Percentiles rank a stretch among this genome's conserved stretches.
These are phyloP conservation scores for Adelognathus sp. DNA, from an alignment of 2,888 invertebrate genomes.

Conservation along the genomic window DNA sequence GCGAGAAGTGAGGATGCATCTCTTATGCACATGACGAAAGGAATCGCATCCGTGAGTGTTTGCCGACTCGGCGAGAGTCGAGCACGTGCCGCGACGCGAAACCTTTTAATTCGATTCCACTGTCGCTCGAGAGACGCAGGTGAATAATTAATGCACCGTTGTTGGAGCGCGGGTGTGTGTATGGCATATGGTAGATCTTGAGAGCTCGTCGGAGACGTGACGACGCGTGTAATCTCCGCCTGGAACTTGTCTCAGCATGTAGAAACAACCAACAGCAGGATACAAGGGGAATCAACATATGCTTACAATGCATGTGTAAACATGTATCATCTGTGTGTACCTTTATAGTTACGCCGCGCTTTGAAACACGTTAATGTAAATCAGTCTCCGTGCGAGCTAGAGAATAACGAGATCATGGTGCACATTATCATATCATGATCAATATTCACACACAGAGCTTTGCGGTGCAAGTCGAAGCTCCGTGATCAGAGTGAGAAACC, in stretches of 20 bases:
- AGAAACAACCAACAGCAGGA: slow-evolving; percentile 24
- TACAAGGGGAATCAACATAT: slow-evolving; percentile 32
- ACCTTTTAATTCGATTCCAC: slow-evolving; percentile 49
- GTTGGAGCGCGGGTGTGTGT: slow-evolving; percentile 17
- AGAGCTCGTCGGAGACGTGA: slow-evolving; percentile 36
- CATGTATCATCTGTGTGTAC: slow-evolving; percentile 4
- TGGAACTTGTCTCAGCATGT: not conserved
- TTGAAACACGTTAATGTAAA: slow-evolving; percentile 13
- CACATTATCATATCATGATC: slow-evolving; percentile 17
- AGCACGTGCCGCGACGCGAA: slow-evolving; percentile 23
- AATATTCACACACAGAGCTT: not conserved
- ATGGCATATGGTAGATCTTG: slow-evolving; percentile 5
- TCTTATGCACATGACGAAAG: not conserved
- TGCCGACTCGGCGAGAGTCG: not conserved
- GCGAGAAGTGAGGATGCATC: too few species aligned
- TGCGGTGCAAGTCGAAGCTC: not conserved
- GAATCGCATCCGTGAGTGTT: not conserved
- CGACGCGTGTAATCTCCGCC: slow-evolving; percentile 35
- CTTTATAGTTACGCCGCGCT: not conserved
- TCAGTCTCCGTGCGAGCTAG: not conserved
- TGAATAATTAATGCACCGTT: slow-evolving; percentile 50
- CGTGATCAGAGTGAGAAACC: slow-evolving; percentile 16
- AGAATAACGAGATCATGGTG: slow-evolving; percentile 15
- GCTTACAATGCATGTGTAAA: not conserved
- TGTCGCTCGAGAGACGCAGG: slow-evolving; percentile 16